phyloP scores from a whole-genome alignment of 2,888 invertebrate genomes.

The Aphodius granarius region DNA sequence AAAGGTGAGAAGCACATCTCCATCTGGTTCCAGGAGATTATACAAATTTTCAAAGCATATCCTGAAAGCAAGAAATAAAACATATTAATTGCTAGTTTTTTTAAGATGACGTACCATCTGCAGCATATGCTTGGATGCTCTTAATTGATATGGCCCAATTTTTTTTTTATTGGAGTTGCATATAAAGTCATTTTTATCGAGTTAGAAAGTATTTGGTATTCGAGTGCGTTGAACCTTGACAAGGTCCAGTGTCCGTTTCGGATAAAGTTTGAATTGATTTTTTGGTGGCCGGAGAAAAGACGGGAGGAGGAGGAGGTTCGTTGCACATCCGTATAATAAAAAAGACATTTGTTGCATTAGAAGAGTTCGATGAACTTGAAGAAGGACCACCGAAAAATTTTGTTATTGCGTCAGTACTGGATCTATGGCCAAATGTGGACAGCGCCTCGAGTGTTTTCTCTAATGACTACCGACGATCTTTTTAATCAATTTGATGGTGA shows the following conservation, averaged over 20 bases:
- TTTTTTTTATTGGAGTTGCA: neutral
- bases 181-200: neutral
- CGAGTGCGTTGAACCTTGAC: neutral
- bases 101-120: neutral
- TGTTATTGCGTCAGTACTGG: neutral
- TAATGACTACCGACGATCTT: no score
- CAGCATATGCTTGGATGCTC: neutral
- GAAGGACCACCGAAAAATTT: neutral
- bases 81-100: neutral
- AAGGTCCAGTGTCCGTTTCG: neutral
- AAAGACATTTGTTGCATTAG: neutral
- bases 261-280: neutral
- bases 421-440: neutral
- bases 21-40: constrained; percentile 66
- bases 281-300: neutral
- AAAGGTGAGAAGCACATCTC: constrained; percentile 70
- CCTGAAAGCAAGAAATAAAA: constrained; percentile 51
- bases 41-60: constrained; percentile 67
- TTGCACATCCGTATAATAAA: neutral
- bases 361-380: constrained; percentile 8
- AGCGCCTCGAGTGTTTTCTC: neutral
- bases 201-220: neutral
- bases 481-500: no score
- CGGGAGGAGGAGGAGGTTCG: neutral
- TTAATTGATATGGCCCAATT: neutral